A percentile compares a stretch with the other conserved stretches of the same genome.
These are phyloP conservation scores for Antennarius maculatus DNA, from an alignment of 2,797 vertebrate genomes.

Conservation along the genomic window DNA sequence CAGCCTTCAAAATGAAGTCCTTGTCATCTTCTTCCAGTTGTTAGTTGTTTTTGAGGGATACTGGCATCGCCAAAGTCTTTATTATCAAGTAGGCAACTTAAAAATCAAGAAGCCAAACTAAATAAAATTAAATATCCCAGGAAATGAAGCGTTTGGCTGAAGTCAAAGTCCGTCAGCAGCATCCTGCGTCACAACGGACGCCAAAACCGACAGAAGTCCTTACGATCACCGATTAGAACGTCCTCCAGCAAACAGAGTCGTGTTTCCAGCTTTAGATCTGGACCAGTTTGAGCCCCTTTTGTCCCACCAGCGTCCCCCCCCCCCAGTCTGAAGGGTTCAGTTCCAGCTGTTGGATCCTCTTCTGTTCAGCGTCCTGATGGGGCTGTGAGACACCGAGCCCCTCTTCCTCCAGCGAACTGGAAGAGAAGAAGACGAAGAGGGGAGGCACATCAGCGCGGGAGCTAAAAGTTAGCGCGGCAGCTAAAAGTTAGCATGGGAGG, in stretches of 20 bases:
- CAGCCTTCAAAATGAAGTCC: conserved; percentile 3
- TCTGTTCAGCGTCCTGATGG: conserved; percentile 76
- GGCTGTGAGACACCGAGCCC: conserved; percentile 79
- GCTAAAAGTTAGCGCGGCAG: conserved; percentile 3
- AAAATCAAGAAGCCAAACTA: conserved; percentile 12
- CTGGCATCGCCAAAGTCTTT: not conserved
- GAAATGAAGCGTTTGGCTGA: conserved; percentile 8
- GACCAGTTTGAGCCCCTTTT: conserved; percentile 7
- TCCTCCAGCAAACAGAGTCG: conserved; percentile 23
- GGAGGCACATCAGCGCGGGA: not conserved
- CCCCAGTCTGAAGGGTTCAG: conserved; percentile 54
- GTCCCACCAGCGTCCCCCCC: conserved; percentile 14
- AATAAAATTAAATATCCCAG: not conserved
- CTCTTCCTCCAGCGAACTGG: conserved; percentile 84
- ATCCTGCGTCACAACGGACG: not conserved
- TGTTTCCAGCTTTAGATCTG: conserved; percentile 41
- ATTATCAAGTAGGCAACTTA: conserved; percentile 3
- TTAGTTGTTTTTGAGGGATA: not conserved
- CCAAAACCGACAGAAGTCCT: conserved; percentile 29
- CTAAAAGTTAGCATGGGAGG: no score
- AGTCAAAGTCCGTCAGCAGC: conserved; percentile 13
- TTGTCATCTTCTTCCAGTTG: conserved; percentile 47
- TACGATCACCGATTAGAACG: conserved; percentile 3
- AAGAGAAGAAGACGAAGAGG: conserved; percentile 3
- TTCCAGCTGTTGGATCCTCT: conserved; percentile 80